A percentile compares a stretch with the other conserved stretches of the same genome.
These are phyloP conservation scores for Callipepla squamata DNA, from an alignment of 2,113 vertebrate genomes.

Conservation along the genomic window DNA sequence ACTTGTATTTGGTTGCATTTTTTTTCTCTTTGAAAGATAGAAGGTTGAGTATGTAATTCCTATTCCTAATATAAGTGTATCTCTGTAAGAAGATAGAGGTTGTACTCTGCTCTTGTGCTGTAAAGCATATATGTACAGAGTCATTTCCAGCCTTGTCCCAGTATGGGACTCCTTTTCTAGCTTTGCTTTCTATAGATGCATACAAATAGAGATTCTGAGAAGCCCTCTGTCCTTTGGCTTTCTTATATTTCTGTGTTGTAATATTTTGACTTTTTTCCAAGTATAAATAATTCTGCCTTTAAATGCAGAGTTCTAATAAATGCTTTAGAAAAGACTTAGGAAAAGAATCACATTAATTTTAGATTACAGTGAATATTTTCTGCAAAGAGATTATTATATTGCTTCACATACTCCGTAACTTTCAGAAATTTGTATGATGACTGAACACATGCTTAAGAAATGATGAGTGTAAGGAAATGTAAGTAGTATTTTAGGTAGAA, in stretches of 20 bases:
- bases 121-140: neutral
- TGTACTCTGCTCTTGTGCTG: neutral
- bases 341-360: neutral
- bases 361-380: neutral
- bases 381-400: neutral
- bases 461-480: neutral
- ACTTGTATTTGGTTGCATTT: neutral
- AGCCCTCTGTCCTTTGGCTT: neutral
- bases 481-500: neutral
- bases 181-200: neutral
- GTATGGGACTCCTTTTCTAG: neutral
- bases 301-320: neutral
- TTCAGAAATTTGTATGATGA: neutral
- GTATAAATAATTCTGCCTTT: neutral
- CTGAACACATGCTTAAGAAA: neutral
- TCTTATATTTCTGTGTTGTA: neutral
- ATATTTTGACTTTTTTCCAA: neutral
- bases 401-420: neutral
- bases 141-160: neutral
- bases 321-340: neutral
- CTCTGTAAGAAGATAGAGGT: neutral
- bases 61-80: neutral
- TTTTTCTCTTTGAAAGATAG: neutral
- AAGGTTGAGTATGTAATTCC: neutral
- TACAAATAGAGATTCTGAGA: neutral